These are phyloP conservation scores for Holothuria glaberrima DNA, from an alignment of 35 echinoderm and acorn worm species.

Conservation along the genomic window DNA sequence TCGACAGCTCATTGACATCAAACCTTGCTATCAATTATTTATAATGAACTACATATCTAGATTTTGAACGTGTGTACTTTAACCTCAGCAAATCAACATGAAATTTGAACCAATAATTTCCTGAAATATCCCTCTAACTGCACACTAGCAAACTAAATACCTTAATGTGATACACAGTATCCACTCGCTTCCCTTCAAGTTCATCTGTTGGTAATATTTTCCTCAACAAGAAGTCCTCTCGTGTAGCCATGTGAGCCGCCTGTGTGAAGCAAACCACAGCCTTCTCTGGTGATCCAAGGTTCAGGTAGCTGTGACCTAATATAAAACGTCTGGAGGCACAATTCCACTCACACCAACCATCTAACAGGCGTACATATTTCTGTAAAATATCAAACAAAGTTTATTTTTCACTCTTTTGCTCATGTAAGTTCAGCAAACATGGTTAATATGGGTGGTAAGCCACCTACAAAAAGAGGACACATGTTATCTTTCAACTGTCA, in stretches of 20 bases:
- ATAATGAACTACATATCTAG: too few species aligned
- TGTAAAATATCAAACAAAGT: slow-evolving; percentile 54
- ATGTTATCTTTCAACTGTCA: too few species aligned
- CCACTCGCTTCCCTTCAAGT: slow-evolving; percentile 73
- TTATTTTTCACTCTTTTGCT: too few species aligned
- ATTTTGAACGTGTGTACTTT: too few species aligned
- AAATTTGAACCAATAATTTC: too few species aligned
- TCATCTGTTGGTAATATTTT: slow-evolving; percentile 87
- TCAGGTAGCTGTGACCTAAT: slow-evolving; percentile 89
- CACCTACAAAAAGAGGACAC: too few species aligned
- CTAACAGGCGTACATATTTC: slow-evolving; percentile 77
- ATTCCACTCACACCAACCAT: slow-evolving; percentile 97
- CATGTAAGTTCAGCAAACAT: too few species aligned
- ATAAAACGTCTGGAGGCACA: slow-evolving; percentile 84
- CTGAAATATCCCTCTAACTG: too few species aligned
- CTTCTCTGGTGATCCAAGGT: slow-evolving; percentile 84
- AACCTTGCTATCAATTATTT: too few species aligned
- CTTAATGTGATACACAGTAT: slow-evolving; percentile 92
- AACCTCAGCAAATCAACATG: too few species aligned
- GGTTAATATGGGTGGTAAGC: too few species aligned
- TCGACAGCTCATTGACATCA: too few species aligned
- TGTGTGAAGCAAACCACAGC: slow-evolving; percentile 84
- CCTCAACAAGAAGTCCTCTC: slow-evolving; percentile 84
- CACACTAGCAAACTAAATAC: slow-evolving; percentile 38
- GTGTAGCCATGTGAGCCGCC: slow-evolving; percentile 55